Base-by-base conservation (phyloP, 2,888 invertebrate species). In the Leptopterna dolabrata region DNA sequence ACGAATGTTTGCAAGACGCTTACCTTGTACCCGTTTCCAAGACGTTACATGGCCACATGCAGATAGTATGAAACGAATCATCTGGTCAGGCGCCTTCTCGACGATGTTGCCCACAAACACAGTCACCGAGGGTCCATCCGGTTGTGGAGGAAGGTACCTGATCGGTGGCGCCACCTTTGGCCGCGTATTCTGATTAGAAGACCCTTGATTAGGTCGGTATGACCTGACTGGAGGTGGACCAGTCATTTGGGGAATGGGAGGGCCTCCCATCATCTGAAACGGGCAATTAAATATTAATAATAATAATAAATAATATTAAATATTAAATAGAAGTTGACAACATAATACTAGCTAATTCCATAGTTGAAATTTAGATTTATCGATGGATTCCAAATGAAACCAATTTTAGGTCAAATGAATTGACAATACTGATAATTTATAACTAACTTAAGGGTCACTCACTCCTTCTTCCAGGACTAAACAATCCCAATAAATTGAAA, bases 41-140 rank as follows among this genome's bases (percentile, higher is more conserved):
- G 96, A 97, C 16, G 97, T 94, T 81, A 99, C 98, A 89, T 96
- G 95, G 3, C 99, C 99, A 93, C 99, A 99, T 86, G 97, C 95
- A 91, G 96, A 95, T 84, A 99, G 93, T 91, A 99, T 95, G 90
- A 97, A 96, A 90, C 98, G 95, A 55, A 99, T 96, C 96, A 99
- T 97, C 13, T 96, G 94, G 92, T 99, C 99, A 0, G 98, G 98
- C 63, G 98, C 98, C 90, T 96, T 95, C 90, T 98, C 97, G 91
- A 97, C 96, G 87, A 99, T 98, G 92, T 98, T 99, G 76, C 99
- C 99, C 80, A 99, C 97, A 93, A 99, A 99, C 1, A 99, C 98
- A 0, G 99, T 99, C 47, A 99, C 98, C 0, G 97, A 95, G 0
- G 98, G 98, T 0, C 97, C 97, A 88, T 92, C 91, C 2, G 92